Conservation (phyloP, 2,797 vertebrate genomes). For the Phaenicophaeus curvirostris region DNA sequence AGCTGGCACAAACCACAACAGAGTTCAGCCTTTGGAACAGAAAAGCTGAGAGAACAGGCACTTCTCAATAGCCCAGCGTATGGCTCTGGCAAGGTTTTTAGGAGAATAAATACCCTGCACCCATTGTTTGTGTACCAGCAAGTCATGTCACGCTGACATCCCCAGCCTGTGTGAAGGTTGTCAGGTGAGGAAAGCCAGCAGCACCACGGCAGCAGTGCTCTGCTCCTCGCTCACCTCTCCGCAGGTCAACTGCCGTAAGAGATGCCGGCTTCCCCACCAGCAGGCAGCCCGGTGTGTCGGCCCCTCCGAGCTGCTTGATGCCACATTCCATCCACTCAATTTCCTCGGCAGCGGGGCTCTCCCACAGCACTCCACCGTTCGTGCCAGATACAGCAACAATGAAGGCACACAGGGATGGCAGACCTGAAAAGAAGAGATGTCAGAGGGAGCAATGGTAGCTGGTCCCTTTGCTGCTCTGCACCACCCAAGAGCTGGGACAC, state of each 20-base stretch:
- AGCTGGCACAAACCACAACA: background rate
- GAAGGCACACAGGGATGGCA: conserved; percentile 84
- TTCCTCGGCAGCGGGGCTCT: conserved; percentile 76
- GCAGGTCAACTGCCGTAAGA: conserved; percentile 76
- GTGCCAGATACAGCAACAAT: conserved; percentile 85
- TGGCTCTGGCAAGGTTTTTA: background rate
- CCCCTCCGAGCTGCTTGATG: conserved; percentile 13
- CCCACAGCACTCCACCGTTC: conserved; percentile 84
- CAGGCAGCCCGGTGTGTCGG: conserved; percentile 78
- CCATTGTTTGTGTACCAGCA: background rate
- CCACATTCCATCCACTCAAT: conserved; percentile 84
- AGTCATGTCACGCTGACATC: rapidly evolving
- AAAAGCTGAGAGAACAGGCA: background rate
- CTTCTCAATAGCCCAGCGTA: background rate
- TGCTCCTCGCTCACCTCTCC: conserved; percentile 75
- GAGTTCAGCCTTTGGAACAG: background rate
- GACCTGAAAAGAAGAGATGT: conserved; percentile 71
- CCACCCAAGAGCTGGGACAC: background rate
- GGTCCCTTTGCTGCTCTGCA: background rate
- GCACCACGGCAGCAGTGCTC: background rate
- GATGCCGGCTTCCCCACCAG: conserved; percentile 72
- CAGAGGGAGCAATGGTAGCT: background rate
- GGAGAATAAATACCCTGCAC: background rate
- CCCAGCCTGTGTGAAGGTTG: background rate
- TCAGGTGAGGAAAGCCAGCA: background rate